These are phyloP conservation scores for Phymorhynchus buccinoides DNA, from an alignment of 1,140 invertebrate species.

Conservation along the genomic window DNA sequence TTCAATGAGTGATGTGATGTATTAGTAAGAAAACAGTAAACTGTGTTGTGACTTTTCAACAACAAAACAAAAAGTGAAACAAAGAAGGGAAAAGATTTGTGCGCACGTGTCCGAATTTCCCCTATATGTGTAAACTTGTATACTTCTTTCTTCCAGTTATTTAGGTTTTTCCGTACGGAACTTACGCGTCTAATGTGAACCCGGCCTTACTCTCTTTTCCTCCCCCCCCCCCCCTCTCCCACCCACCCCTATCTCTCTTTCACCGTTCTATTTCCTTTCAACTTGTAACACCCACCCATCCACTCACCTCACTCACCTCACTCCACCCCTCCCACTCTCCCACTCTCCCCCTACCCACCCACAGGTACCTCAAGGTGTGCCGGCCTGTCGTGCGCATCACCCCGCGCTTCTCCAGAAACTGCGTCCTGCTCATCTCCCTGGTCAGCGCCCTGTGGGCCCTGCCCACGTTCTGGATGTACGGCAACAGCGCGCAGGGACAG, in stretches of 20 bases:
- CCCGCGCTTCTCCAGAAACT: not conserved
- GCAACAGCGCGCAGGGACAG: not conserved
- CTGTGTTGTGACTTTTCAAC: no score
- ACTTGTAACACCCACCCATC: no score
- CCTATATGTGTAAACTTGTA: not conserved
- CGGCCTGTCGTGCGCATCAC: not conserved
- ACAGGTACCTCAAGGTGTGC: constrained; percentile 33
- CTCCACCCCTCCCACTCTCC: not conserved
- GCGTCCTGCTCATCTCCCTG: constrained; percentile 10
- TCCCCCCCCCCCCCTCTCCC: not conserved
- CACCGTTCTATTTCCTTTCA: not conserved
- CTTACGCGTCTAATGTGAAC: no score
- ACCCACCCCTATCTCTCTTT: not conserved
- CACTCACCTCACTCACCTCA: not conserved
- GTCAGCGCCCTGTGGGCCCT: constrained; percentile 5
- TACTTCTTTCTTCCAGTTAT: not conserved
- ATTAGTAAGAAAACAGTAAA: no score
- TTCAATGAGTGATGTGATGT: no score
- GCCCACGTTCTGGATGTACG: constrained; percentile 24
- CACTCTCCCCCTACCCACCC: not conserved
- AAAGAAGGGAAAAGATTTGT: no score
- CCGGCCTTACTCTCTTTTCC: not conserved
- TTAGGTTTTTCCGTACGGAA: no score
- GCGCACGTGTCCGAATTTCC: not conserved
- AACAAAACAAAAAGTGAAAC: not conserved